Evolutionary conservation across 2,797 vertebrate genomes (phyloP).

Genomic region (Lepidocolaptes lacrymiger): DNA sequence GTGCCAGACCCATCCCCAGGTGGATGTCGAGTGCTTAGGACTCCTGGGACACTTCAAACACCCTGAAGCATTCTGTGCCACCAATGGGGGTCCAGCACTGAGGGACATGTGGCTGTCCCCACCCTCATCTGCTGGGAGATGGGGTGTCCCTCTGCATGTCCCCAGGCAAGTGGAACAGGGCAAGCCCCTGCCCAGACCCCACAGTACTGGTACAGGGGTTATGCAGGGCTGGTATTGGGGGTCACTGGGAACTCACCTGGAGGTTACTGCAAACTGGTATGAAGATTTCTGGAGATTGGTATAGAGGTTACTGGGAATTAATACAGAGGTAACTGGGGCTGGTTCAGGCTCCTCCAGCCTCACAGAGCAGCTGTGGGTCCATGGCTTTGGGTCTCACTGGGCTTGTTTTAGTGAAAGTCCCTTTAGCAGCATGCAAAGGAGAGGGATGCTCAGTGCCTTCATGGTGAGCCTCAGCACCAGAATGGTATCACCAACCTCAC

Average conservation of each 20-base stretch:
- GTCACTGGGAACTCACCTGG: background rate
- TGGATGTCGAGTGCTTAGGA: background rate
- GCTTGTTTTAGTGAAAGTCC: background rate
- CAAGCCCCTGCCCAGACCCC: background rate
- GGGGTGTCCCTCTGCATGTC: fast-evolving
- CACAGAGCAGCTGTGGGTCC: background rate
- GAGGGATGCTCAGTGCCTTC: background rate
- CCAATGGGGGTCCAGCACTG: fast-evolving
- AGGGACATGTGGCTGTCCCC: background rate
- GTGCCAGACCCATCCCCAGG: too few relatives aligned
- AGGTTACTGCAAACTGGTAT: background rate
- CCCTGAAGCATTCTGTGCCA: fast-evolving
- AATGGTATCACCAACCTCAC: background rate
- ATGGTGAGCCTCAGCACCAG: fast-evolving
- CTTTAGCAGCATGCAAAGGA: background rate
- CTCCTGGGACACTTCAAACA: background rate
- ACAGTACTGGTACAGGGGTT: background rate
- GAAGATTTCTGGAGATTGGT: background rate
- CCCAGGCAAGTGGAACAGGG: background rate
- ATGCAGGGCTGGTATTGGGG: too few relatives aligned
- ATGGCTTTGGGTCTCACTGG: background rate
- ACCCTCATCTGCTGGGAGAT: fast-evolving
- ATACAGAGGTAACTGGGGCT: background rate
- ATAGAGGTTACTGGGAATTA: background rate
- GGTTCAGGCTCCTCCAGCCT: background rate